A percentile compares a stretch with the other conserved stretches of the same genome.
Evolutionary conservation across 2,797 vertebrate genomes (phyloP).

Genomic region (Sebastes cheni): DNA sequence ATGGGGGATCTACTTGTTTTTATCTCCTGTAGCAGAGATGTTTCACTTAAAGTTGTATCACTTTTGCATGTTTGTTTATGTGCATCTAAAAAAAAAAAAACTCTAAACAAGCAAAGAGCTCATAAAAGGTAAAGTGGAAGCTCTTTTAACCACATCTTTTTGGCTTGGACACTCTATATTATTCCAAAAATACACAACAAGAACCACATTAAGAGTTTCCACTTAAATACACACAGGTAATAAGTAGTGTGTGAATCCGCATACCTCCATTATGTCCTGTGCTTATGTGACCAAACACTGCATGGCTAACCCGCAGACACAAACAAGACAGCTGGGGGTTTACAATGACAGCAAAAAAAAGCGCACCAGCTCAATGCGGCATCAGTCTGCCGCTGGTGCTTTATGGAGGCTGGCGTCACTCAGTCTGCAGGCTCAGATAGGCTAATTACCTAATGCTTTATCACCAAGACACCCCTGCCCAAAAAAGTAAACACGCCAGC

Average conservation of each 20-base stretch:
- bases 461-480: slow-evolving; percentile 71
- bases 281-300: slow-evolving; percentile 3
- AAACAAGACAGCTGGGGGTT: slow-evolving; percentile 55
- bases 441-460: slow-evolving; percentile 84
- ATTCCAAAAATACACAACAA: background rate
- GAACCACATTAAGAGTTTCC: background rate
- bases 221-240: slow-evolving; percentile 8
- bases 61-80: background rate
- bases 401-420: slow-evolving; percentile 89
- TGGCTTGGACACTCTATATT: background rate
- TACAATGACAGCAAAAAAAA: slow-evolving; percentile 61
- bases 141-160: background rate
- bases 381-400: slow-evolving; percentile 63
- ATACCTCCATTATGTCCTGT: background rate
- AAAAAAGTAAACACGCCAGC: slow-evolving; percentile 75
- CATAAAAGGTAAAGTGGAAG: background rate
- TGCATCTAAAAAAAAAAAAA: too few relatives aligned
- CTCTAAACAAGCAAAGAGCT: background rate
- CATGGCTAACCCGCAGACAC: slow-evolving; percentile 14
- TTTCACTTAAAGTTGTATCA: background rate
- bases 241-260: background rate
- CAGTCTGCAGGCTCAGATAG: slow-evolving; percentile 87
- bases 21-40: background rate
- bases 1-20: background rate
- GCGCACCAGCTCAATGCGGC: slow-evolving; percentile 61